A percentile compares a stretch with the other conserved stretches of the same genome.
Evolutionary conservation across 2,797 vertebrate genomes (phyloP).

Genomic region (Characodon lateralis): DNA sequence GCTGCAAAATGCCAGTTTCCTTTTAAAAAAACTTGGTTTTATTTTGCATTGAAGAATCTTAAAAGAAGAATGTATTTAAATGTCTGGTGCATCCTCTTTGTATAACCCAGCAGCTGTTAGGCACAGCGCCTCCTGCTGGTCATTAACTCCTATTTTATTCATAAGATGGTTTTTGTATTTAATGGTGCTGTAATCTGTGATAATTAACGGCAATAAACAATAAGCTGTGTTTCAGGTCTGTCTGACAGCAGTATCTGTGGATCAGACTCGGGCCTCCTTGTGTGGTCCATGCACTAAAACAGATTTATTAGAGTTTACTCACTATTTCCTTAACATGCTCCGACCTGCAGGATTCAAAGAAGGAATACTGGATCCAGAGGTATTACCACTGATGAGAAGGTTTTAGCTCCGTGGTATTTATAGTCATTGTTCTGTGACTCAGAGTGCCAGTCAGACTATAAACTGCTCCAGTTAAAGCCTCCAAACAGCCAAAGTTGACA

Average conservation of each 20-base stretch:
- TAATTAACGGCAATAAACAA: background rate
- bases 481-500: background rate
- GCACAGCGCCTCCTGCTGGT: slow-evolving; percentile 2
- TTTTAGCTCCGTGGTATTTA: slow-evolving; percentile 1
- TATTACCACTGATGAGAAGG: background rate
- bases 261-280: background rate
- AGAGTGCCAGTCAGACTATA: background rate
- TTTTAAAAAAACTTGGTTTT: background rate
- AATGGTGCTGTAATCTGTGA: slow-evolving; percentile 4
- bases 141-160: background rate
- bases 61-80: background rate
- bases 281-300: background rate
- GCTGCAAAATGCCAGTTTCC: background rate
- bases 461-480: background rate
- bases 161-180: background rate
- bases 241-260: too few relatives aligned
- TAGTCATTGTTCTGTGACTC: slow-evolving; percentile 9
- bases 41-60: background rate
- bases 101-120: background rate
- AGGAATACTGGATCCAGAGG: background rate
- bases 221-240: background rate
- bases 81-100: background rate
- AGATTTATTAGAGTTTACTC: background rate
- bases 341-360: background rate
- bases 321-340: background rate